phyloP scores from a whole-genome alignment of 2,797 vertebrate genomes.

The Vespertilio murinus region DNA sequence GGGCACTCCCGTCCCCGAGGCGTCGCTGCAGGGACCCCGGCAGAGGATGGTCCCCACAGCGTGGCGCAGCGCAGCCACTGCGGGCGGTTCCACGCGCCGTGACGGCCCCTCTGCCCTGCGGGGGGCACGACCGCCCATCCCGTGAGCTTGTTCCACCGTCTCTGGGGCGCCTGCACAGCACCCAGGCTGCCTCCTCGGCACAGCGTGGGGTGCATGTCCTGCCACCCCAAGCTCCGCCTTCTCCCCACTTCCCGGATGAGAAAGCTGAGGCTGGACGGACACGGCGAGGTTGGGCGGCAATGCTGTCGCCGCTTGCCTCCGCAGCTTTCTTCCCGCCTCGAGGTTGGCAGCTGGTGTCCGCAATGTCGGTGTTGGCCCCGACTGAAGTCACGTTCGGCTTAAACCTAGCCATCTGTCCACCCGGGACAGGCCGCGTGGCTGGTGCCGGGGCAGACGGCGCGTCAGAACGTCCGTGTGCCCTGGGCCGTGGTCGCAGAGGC shows the following conservation, averaged over 20 bases:
- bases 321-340: fast-evolving
- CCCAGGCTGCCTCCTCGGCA: fast-evolving
- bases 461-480: fast-evolving
- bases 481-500: fast-evolving
- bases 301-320: fast-evolving
- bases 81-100: fast-evolving
- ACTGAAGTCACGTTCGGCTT: background rate
- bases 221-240: fast-evolving
- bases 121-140: fast-evolving
- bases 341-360: fast-evolving
- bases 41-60: fast-evolving
- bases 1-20: fast-evolving
- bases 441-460: fast-evolving
- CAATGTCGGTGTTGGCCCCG: fast-evolving
- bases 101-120: fast-evolving
- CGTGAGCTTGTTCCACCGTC: fast-evolving
- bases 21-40: fast-evolving
- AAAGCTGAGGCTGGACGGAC: background rate
- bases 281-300: fast-evolving
- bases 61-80: fast-evolving
- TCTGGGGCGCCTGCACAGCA: background rate
- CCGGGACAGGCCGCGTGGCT: fast-evolving
- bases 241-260: background rate
- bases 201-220: fast-evolving
- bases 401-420: fast-evolving